A percentile compares a stretch with the other conserved stretches of the same genome.
Evolutionary conservation across 2,113 vertebrate species (phyloP).

Genomic region (Oreochromis niloticus): DNA sequence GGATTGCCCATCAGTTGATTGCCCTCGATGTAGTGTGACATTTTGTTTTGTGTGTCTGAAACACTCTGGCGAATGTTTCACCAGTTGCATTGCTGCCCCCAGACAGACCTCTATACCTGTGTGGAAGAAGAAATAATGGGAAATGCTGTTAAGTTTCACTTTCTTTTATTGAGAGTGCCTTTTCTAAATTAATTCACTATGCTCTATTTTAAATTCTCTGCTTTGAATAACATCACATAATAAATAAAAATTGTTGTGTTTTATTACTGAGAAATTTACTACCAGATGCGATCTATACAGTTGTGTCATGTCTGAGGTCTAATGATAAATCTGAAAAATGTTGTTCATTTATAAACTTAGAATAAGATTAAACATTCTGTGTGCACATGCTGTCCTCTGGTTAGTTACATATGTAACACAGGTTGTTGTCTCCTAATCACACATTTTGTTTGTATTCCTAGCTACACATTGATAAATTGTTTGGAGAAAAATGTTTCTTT

Average conservation of each 20-base stretch:
- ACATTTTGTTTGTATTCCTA: not conserved
- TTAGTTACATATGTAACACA: not conserved
- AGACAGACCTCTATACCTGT: no score
- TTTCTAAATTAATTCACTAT: no score
- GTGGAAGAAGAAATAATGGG: no score
- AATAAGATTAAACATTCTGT: not conserved
- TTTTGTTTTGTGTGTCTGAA: no score
- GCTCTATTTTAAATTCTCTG: not conserved
- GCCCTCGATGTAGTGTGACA: no score
- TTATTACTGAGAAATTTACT: not conserved
- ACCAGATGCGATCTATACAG: not conserved
- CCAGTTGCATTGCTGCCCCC: no score
- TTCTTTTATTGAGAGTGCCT: no score
- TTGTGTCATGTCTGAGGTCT: not conserved
- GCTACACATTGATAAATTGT: not conserved
- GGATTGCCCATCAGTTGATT: no score
- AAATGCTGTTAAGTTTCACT: no score
- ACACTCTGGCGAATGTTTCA: no score
- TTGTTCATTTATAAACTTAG: not conserved
- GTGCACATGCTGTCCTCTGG: not conserved
- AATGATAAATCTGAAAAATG: not conserved
- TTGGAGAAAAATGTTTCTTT: not conserved
- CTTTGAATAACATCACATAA: not conserved
- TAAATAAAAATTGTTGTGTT: rapidly evolving
- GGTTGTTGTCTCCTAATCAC: not conserved